Evolutionary conservation across 2,888 invertebrate species (phyloP), one percentile per base, ranked within the genome.

Genomic region (Trissonchulus sp.): DNA sequence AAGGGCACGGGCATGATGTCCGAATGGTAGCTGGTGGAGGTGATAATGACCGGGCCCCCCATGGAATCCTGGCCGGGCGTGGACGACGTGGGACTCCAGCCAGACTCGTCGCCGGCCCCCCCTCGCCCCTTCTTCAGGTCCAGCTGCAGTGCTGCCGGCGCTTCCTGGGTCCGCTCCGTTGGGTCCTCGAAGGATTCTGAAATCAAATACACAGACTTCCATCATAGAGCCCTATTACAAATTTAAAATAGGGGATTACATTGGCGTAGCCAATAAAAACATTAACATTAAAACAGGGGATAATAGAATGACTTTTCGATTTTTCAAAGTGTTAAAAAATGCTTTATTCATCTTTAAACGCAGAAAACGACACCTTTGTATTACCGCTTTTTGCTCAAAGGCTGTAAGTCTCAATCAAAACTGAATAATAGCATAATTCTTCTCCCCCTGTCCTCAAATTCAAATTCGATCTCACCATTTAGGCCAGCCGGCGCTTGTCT

Each of bases 1-100:
- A 48, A 48, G 8, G 48, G 48, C 48, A 48, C 48, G 23, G 48
- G 48, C 48, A 48, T 48, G 23, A 48, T 48, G 8, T 48, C 48
- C 48, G 48, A 48, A 48, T 48, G 48, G 23, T 48, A 48, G 48
- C 48, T 48, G 48, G 48, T 48, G 48, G 48, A 48, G 48, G 48
- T 15, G 48, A 48, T 48, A 23, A 48, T 23, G 23, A 48, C 23
- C 23, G 8, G 48, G 8, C 48, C 48, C 8, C 8, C 23, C 48
- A 48, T 23, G 23, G 8, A 15, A 23, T 48, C 8, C 8, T 48
- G 8, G 8, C 48, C 48, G 48, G 8, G 8, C 48, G 8, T 23
- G 48, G 8, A 8, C 8, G 8, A 15, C 8, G 48, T 8, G 8
- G 48, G 23, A 48, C 8, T 15, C 8, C 8, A 23, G 23, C 48